Evolutionary conservation across 2,797 vertebrate genomes (phyloP), one percentile per base, ranked within the genome.

Genomic region (Thalassophryne amazonica): DNA sequence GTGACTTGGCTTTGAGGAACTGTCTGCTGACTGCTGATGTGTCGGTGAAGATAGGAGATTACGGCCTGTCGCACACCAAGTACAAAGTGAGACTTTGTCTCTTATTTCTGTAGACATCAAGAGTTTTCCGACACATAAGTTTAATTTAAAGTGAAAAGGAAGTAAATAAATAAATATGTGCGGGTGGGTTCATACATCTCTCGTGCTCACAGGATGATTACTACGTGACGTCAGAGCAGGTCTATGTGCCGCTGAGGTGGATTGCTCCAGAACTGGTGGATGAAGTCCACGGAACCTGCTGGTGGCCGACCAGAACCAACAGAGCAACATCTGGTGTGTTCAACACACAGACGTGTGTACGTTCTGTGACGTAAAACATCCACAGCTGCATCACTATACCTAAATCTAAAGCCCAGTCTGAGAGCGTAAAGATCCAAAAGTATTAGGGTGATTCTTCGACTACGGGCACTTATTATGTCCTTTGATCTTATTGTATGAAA

Each of bases 281-380:
- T 0, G 96, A 98, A 22, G 93, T 98, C 32, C 96, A 98, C 0
- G 91, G 95, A 36, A 98, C 81, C 86, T 98, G 68, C 89, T 98
- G 7, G 90, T 97, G 37, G 94, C 92, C 5, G 93, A 94, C 37
- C 96, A 98, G 88, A 97, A 93, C 41, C 94, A 89, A 40, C 86
- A 92, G 83, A 97, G 96, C 92, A 99, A 99, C 23, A 91, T 99
- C 85, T 99, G 97, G 97, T 98, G n/a, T n/a, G n/a, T n/a, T n/a
- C n/a, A n/a, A n/a, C n/a, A n/a, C n/a, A n/a, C n/a, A n/a, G n/a
- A n/a, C n/a, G n/a, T n/a, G n/a, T n/a, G n/a, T n/a, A n/a, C n/a
- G n/a, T n/a, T n/a, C n/a, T n/a, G n/a, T n/a, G n/a, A n/a, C n/a
- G n/a, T n/a, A n/a, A n/a, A n/a, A n/a, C n/a, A n/a, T n/a, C n/a